A percentile compares a stretch with the other conserved stretches of the same genome.
Conservation (phyloP, 2,113 vertebrate species). For the Aegithalos caudatus region DNA sequence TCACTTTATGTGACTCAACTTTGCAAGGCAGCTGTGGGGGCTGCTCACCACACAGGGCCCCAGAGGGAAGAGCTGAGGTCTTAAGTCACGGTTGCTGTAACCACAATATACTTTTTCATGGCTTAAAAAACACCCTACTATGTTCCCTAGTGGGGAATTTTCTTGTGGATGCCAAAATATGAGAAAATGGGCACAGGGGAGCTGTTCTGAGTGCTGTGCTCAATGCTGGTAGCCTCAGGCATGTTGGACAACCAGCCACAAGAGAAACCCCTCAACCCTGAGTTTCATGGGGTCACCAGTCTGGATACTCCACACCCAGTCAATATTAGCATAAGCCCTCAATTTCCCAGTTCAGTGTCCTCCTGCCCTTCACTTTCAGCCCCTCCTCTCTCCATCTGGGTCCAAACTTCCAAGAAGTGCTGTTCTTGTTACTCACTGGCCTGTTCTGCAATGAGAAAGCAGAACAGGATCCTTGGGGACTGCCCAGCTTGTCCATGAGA, state of each 20-base stretch:
- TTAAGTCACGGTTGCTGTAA: slow-evolving; percentile 6
- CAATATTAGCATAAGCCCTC: not conserved
- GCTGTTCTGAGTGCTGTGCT: not conserved
- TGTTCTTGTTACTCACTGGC: not conserved
- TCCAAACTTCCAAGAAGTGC: not conserved
- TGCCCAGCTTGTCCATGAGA: not conserved
- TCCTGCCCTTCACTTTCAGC: not conserved
- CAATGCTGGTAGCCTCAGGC: not conserved
- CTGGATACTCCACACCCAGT: not conserved
- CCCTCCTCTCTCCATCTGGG: not conserved
- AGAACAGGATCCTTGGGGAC: not conserved
- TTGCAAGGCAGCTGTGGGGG: not conserved
- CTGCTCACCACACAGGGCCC: not conserved
- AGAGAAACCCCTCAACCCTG: not conserved
- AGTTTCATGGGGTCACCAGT: not conserved
- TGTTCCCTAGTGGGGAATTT: not conserved
- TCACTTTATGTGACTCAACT: not conserved
- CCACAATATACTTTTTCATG: not conserved
- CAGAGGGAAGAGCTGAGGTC: not conserved
- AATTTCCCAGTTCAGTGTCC: not conserved
- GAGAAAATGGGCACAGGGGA: not conserved
- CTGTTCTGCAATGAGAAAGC: not conserved
- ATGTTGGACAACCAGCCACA: not conserved
- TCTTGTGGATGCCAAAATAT: not conserved
- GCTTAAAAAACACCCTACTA: not conserved